Conservation (phyloP, 2,888 invertebrate genomes). For the Diarsia mendica region DNA sequence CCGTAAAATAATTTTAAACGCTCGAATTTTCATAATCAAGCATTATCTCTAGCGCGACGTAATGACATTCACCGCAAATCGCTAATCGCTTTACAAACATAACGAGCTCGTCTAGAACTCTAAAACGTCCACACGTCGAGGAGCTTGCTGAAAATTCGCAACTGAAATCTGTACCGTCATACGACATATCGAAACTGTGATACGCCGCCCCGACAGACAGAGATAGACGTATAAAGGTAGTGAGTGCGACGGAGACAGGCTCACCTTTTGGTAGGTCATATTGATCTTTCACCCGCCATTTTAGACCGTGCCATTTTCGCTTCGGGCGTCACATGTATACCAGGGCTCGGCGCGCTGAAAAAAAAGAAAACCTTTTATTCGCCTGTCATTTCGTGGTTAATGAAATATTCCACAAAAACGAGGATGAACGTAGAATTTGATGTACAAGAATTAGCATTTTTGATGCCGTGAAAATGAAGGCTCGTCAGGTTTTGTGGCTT, state of each 20-base stretch:
- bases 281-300: slow-evolving; percentile 91
- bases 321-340: slow-evolving; percentile 87
- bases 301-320: slow-evolving; percentile 88
- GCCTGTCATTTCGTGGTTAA: slow-evolving; percentile 87
- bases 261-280: slow-evolving; percentile 88
- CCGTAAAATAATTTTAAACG: slow-evolving; percentile 77
- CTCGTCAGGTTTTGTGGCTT: slow-evolving; percentile 64
- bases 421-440: slow-evolving; percentile 78
- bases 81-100: slow-evolving; percentile 84
- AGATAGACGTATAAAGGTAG: slow-evolving; percentile 67
- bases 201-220: slow-evolving; percentile 78
- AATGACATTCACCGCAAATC: slow-evolving; percentile 82
- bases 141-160: slow-evolving; percentile 79
- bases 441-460: slow-evolving; percentile 84
- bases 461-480: slow-evolving; percentile 81
- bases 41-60: slow-evolving; percentile 80
- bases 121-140: slow-evolving; percentile 75
- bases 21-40: slow-evolving; percentile 82
- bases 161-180: slow-evolving; percentile 81
- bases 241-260: slow-evolving; percentile 75
- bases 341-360: slow-evolving; percentile 73
- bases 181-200: slow-evolving; percentile 86
- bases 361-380: slow-evolving; percentile 84
- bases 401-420: slow-evolving; percentile 85
- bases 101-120: slow-evolving; percentile 69